phyloP scores from a whole-genome alignment of 2,888 invertebrate species.

The Callinectes sapidus region DNA sequence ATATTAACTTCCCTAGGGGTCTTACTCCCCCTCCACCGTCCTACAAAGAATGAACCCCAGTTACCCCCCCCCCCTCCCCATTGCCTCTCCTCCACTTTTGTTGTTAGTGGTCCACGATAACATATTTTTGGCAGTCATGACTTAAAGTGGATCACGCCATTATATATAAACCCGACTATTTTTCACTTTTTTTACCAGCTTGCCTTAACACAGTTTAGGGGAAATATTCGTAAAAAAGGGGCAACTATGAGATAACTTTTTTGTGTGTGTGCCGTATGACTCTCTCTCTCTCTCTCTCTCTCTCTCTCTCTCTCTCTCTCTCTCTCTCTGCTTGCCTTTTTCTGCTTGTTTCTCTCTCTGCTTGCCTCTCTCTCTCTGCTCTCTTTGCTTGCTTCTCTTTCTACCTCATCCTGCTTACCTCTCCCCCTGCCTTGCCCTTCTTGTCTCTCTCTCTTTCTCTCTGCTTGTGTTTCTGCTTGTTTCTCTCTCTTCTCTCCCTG shows the following conservation, averaged over 20 bases:
- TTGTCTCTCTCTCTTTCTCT: background rate
- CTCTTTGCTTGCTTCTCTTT: background rate
- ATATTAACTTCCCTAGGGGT: background rate
- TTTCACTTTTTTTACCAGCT: background rate
- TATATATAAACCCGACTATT: background rate
- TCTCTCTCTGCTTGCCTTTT: background rate
- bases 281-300: background rate
- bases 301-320: slow-evolving; percentile 23
- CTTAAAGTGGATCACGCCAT: background rate
- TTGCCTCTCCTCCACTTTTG: no score
- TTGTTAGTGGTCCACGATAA: background rate
- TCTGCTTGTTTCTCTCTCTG: background rate
- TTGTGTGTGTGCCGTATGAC: background rate
- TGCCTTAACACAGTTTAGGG: background rate
- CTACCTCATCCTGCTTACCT: no score
- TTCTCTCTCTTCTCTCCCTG: background rate
- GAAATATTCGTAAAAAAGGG: no score
- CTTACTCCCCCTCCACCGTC: background rate
- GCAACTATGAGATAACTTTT: no score
- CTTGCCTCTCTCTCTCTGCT: background rate
- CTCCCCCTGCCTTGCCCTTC: background rate
- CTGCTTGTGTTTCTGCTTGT: no score
- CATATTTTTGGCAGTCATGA: background rate
- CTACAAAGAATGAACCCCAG: background rate
- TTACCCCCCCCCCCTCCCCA: background rate